Percentiles rank a stretch among this genome's conserved stretches.
Conservation (phyloP, 1,140 invertebrate genomes). For the Drosophila bipectinata region DNA sequence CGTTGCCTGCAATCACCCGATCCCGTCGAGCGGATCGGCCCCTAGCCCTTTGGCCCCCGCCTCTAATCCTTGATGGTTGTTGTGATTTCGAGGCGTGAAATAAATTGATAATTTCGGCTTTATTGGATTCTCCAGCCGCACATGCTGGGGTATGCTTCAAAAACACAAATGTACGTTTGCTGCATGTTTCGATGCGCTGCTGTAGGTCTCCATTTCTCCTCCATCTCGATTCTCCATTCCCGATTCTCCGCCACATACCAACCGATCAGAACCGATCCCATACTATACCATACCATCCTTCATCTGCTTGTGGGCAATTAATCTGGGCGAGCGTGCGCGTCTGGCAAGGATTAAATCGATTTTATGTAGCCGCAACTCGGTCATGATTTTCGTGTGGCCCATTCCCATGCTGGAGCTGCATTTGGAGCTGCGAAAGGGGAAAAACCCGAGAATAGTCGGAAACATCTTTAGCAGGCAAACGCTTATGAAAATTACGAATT, state of each 20-base stretch:
- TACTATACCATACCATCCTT: conserved; percentile 16
- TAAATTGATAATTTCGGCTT: conserved; percentile 82
- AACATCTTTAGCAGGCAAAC: conserved; percentile 30
- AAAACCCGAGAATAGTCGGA: conserved; percentile 7
- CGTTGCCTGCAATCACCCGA: conserved; percentile 51
- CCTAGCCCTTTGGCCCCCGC: conserved; percentile 19
- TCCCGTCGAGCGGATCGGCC: conserved; percentile 1
- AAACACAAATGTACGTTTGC: conserved; percentile 21
- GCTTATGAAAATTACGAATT: conserved; percentile 71
- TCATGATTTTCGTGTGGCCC: conserved; percentile 53
- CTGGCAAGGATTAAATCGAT: conserved; percentile 79
- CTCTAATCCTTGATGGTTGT: conserved; percentile 39
- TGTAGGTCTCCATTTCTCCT: conserved; percentile 66
- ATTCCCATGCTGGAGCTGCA: conserved; percentile 20
- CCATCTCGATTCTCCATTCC: conserved; percentile 11
- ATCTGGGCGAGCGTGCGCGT: conserved; percentile 69
- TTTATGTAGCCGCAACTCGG: conserved; percentile 64
- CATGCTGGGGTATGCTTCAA: conserved; percentile 39
- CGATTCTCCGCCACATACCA: conserved; percentile 14
- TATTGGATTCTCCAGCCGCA: conserved; percentile 67
- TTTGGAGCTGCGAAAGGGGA: conserved; percentile 12
- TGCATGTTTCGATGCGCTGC: conserved; percentile 57
- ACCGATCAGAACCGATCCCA: conserved; percentile 5
- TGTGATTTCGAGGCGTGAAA: conserved; percentile 80
- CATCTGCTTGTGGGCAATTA: conserved; percentile 65